Conservation (phyloP, 2,113 vertebrate species). For the Perca flavescens region DNA sequence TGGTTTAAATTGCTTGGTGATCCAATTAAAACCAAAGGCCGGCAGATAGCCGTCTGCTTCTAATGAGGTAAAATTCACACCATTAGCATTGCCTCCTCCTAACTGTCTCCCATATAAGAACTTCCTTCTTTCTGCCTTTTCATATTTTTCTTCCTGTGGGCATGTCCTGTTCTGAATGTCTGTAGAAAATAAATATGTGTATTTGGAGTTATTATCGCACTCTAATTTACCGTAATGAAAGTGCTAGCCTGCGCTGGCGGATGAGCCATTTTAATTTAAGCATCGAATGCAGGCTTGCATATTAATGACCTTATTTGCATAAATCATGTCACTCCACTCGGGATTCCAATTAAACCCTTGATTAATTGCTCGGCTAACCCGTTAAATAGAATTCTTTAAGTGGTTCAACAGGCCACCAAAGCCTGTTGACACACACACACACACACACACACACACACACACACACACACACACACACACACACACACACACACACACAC, state of each 20-base stretch:
- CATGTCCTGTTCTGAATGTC: constrained; percentile 68
- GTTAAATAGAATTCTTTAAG: constrained; percentile 86
- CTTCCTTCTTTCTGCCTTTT: constrained; percentile 56
- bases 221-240: constrained; percentile 83
- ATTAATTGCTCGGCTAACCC: constrained; percentile 85
- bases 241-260: constrained; percentile 69
- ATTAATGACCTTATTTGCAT: constrained; percentile 86
- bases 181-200: constrained; percentile 81
- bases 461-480: neutral
- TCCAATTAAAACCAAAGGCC: constrained; percentile 82
- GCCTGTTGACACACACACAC: constrained; percentile 74
- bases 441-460: constrained; percentile 27
- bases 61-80: constrained; percentile 81
- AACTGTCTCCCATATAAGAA: constrained; percentile 50
- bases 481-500: no score
- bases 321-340: constrained; percentile 84
- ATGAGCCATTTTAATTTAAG: constrained; percentile 82
- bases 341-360: constrained; percentile 85
- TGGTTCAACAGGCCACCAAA: constrained; percentile 82
- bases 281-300: constrained; percentile 76
- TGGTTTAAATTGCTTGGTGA: constrained; percentile 79
- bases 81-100: constrained; percentile 62
- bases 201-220: constrained; percentile 82
- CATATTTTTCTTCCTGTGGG: constrained; percentile 68
- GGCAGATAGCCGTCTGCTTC: constrained; percentile 75